Conservation (phyloP, 2,113 vertebrate species). For the Naja naja region DNA sequence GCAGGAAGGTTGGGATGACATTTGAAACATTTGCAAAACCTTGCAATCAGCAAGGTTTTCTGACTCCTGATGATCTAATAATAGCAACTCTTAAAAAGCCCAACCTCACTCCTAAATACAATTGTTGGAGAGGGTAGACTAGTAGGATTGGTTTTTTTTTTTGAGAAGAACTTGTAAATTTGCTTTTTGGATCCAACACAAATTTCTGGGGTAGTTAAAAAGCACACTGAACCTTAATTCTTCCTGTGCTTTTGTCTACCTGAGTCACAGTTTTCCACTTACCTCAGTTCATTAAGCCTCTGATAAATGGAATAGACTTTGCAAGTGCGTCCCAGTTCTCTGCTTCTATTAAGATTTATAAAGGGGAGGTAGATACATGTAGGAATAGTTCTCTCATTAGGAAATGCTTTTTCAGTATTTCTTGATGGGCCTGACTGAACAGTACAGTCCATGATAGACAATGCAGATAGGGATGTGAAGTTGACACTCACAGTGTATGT, state of each 20-base stretch:
- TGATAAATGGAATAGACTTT: background rate
- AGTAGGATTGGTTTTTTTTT: background rate
- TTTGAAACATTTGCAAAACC: background rate
- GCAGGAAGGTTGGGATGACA: background rate
- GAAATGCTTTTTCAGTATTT: background rate
- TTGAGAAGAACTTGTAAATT: background rate
- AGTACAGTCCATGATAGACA: background rate
- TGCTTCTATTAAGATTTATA: background rate
- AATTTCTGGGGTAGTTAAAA: background rate
- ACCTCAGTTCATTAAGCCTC: background rate
- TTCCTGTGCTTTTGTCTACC: background rate
- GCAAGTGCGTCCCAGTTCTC: background rate
- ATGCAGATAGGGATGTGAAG: background rate
- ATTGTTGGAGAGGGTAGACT: background rate
- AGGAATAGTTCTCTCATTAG: background rate
- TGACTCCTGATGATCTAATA: background rate
- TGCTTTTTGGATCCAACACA: background rate
- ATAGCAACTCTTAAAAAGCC: background rate
- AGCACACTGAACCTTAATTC: background rate
- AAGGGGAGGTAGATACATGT: background rate
- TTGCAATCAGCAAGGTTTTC: background rate
- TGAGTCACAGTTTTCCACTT: background rate
- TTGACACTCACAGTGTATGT: background rate
- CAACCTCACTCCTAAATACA: background rate
- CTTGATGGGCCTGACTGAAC: background rate